A percentile compares a stretch with the other conserved stretches of the same genome.
These are phyloP conservation scores for Mionectes olivaceus DNA, from an alignment of 2,797 vertebrate species.

Conservation along the genomic window DNA sequence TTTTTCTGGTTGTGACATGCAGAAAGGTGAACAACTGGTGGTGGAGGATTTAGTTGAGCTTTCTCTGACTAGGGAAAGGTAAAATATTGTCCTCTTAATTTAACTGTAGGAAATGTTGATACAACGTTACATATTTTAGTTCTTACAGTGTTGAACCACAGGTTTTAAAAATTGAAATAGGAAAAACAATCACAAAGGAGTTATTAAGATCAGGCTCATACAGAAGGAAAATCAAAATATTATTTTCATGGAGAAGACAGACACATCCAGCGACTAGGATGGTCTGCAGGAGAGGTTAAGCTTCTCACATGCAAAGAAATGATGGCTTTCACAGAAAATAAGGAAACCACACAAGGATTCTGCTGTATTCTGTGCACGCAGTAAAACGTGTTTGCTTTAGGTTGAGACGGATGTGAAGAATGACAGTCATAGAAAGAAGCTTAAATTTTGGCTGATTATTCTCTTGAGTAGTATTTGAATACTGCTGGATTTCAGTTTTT, in stretches of 20 bases:
- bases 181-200: neutral
- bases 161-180: neutral
- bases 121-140: accelerated
- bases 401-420: neutral
- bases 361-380: neutral
- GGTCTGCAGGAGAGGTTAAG: neutral
- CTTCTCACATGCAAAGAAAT: neutral
- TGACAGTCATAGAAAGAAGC: neutral
- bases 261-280: neutral
- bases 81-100: neutral
- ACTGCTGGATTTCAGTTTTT: neutral
- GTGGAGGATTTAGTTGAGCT: neutral
- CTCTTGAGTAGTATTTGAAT: neutral
- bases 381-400: accelerated
- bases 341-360: neutral
- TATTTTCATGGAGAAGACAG: neutral
- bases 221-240: neutral
- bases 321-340: neutral
- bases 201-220: neutral
- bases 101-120: neutral
- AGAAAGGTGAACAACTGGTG: neutral
- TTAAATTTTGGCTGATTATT: neutral
- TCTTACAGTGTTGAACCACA: neutral
- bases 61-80: neutral
- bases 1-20: neutral